Evolutionary conservation across 2,888 invertebrate species (phyloP), one percentile per base, ranked within the genome.

Genomic region (Biston stratarius): DNA sequence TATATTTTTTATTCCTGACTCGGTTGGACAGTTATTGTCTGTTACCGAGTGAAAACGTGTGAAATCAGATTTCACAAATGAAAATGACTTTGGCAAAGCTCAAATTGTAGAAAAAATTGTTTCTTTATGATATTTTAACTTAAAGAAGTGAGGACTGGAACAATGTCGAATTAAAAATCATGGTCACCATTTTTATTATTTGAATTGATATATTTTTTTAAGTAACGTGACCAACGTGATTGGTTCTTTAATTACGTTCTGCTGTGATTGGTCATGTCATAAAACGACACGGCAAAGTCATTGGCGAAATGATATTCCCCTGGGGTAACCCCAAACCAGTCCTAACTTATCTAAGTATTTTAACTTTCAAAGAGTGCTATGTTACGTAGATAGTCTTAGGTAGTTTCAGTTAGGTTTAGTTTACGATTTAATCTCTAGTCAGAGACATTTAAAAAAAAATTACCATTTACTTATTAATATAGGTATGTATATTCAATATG

Each of bases 391-490:
- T 88, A 90, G 86, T 84, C 79, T 86, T 85, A 69, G 60, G 63
- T 84, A 84, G 83, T 75, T 88, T 90, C 87, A 87, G 85, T 89
- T 92, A 92, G 90, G 78, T 24, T 52, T 91, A 91, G 87, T 81
- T 84, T 86, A 84, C 85, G 86, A 72, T 88, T 38, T 47, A 59
- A 91, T 92, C 91, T 93, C 94, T 94, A 94, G 94, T 94, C 94
- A 94, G 93, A 90, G 94, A 94, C 87, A 84, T 80, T 88, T 88
- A 87, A 88, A 85, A 84, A n/a, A 70, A 72, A 88, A 91, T 91
- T 92, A 92, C 94, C 92, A 92, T 91, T 92, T 91, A 90, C 87
- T 89, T 91, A 90, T 90, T 89, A 89, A 86, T 89, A 83, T 85
- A 83, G 85, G 87, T 90, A 86, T 87, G 87, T 90, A 87, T 87